Evolutionary conservation across 2,113 vertebrate genomes (phyloP), one percentile per base, ranked within the genome.

Genomic region (Phasianus colchicus): DNA sequence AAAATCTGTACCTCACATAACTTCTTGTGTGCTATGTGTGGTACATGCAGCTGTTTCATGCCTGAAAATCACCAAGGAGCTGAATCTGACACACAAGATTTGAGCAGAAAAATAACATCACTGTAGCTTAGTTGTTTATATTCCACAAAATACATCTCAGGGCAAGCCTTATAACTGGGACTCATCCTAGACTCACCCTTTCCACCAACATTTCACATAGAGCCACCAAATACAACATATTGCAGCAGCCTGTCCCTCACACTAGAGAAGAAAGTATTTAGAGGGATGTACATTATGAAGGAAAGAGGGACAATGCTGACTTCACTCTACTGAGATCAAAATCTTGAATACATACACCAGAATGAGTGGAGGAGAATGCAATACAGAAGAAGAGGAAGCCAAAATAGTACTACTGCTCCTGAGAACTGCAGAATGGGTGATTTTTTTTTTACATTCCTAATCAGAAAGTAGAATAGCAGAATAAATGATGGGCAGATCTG

Each of bases 361-460:
- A 85, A 67, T 1, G 6, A 90, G 67, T 7, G 61, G 3, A 86
- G 32, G 13, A 86, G 83, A 82, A 78, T 16, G 20, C n/a, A 88
- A 54, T 2, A 3, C 21, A 81, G 32, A 38, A 86, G 8, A 71
- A 72, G 17, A 74, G 8, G 5, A 2, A 69, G 34, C n/a, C 11
- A 78, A 67, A 74, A 50, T 42, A 54, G 9, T 38, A 21, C 27
- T 57, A 47, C 5, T 57, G 40, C 7, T 91, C 14, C n/a, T 32
- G 8, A 16, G 18, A 70, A 67, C 21, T 5, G 4, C 27, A 64
- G 18, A 70, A 72, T 9, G 34, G 2, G 10, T 4, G 1, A 0
- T 0, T 27, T 76, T 87, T 86, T 29, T 75, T 86, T 86, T 55
- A 58, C n/a, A 70, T 57, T 69, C 42, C 32, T 45, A 88, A 81